These are phyloP conservation scores for Tortricodes alternella DNA, from an alignment of 2,888 invertebrate genomes.

Conservation along the genomic window DNA sequence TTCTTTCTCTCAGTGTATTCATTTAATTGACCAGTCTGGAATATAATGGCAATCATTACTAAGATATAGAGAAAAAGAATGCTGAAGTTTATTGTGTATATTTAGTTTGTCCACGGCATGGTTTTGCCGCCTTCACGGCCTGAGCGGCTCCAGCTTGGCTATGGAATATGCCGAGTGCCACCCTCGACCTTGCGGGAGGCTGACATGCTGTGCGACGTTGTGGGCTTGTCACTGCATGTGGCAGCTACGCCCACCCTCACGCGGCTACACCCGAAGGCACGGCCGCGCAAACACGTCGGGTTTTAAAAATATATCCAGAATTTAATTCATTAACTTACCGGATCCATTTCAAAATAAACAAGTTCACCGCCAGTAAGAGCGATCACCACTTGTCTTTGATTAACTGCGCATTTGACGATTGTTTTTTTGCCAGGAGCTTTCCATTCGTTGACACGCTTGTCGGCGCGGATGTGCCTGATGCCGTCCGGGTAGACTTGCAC, in stretches of 20 bases:
- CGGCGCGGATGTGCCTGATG: constrained; percentile 98
- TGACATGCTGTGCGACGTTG: constrained; percentile 85
- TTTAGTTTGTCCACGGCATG: constrained; percentile 83
- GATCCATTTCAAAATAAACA: constrained; percentile 99
- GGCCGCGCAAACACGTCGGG: constrained; percentile 65
- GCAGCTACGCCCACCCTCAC: constrained; percentile 78
- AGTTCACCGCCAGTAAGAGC: constrained; percentile 98
- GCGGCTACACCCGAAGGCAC: constrained; percentile 55
- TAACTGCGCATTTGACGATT: constrained; percentile 98
- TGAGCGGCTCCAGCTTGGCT: constrained; percentile 87
- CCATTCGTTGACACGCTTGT: constrained; percentile 99
- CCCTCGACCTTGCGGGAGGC: constrained; percentile 81
- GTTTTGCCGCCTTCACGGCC: constrained; percentile 87
- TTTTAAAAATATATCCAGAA: neutral
- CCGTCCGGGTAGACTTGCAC: constrained; percentile 99
- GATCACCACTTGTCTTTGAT: constrained; percentile 98
- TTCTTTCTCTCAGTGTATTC: constrained; percentile 99
- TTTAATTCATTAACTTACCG: constrained; percentile 85
- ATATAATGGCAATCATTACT: constrained; percentile 39
- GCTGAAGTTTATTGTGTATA: neutral
- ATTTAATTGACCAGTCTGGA: constrained; percentile 97
- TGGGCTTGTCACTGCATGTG: constrained; percentile 79
- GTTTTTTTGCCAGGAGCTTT: constrained; percentile 98
- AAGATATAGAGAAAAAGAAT: too few species aligned
- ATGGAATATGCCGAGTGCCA: constrained; percentile 88